A percentile compares a stretch with the other conserved stretches of the same genome.
phyloP scores from a whole-genome alignment of 2,113 vertebrate species.

The Lipotes vexillifer region DNA sequence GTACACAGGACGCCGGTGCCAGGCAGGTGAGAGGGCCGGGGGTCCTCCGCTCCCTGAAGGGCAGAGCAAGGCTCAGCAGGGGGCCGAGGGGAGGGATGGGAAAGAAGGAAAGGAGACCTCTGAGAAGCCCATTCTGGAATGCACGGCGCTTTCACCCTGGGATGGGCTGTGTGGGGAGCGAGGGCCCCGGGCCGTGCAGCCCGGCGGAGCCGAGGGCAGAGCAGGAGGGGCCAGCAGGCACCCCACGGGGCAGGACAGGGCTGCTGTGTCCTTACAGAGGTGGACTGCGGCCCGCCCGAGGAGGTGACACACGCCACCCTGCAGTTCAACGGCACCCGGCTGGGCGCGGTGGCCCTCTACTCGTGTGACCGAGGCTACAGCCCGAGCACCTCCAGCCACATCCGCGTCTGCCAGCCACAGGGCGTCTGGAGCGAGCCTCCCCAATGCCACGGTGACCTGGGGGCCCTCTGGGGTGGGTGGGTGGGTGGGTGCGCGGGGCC shows the following conservation, averaged over 20 bases:
- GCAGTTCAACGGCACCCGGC: conserved; percentile 85
- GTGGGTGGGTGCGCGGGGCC: background rate
- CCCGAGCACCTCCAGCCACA: conserved; percentile 81
- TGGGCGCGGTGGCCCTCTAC: conserved; percentile 88
- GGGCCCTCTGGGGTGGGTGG: background rate
- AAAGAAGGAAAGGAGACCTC: background rate
- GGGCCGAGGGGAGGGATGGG: too few species aligned
- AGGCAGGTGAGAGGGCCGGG: conserved; percentile 74
- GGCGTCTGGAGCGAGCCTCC: conserved; percentile 93
- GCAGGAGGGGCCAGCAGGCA: rapidly evolving
- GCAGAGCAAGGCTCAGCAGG: background rate
- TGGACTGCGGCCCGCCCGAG: conserved; percentile 86
- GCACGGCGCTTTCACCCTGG: background rate
- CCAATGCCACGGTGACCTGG: conserved; percentile 85
- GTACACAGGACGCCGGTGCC: conserved; percentile 80
- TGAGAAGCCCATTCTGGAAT: background rate
- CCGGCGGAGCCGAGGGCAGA: too few species aligned
- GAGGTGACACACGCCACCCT: conserved; percentile 87
- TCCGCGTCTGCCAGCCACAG: conserved; percentile 85
- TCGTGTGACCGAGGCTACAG: conserved; percentile 86
- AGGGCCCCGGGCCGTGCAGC: rapidly evolving
- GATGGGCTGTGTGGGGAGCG: rapidly evolving
- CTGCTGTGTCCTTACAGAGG: conserved; percentile 75
- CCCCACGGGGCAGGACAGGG: background rate
- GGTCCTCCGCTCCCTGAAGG: background rate